These are phyloP conservation scores for Meriones psammophilus DNA, from an alignment of 2,797 vertebrate species.

Conservation along the genomic window DNA sequence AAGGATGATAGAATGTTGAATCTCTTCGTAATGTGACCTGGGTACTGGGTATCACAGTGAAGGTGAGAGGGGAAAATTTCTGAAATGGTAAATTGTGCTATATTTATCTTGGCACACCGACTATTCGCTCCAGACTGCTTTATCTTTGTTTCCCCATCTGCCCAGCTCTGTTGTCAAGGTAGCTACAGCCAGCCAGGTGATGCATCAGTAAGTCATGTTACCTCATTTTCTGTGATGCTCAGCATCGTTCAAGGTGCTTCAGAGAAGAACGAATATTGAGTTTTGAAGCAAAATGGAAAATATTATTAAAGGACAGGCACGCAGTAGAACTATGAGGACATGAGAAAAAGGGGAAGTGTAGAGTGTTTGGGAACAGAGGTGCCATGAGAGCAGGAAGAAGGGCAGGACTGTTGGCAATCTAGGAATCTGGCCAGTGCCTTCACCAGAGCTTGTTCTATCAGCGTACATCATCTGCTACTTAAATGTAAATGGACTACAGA, in stretches of 20 bases:
- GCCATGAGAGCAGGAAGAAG: not conserved
- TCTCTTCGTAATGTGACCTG: not conserved
- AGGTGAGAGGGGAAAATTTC: not conserved
- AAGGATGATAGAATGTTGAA: not conserved
- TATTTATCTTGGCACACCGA: not conserved
- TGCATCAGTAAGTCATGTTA: rapidly evolving
- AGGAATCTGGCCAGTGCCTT: not conserved
- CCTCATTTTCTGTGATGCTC: not conserved
- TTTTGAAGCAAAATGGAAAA: not conserved
- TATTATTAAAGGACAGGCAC: not conserved
- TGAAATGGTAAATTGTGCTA: not conserved
- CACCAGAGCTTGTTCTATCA: not conserved
- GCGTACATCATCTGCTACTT: not conserved
- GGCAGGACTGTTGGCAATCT: too few species aligned
- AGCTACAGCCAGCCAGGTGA: not conserved
- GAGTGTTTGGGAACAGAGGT: not conserved
- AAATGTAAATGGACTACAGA: not conserved
- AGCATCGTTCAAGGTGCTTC: not conserved
- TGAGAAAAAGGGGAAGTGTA: not conserved
- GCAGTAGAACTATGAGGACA: not conserved
- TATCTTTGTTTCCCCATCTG: not conserved
- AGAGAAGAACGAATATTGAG: not conserved
- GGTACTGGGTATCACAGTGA: not conserved
- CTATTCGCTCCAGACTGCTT: not conserved
- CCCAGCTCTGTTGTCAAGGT: too few species aligned